Conservation (phyloP, 1,140 invertebrate species). For the Brachionus paranguensis region DNA sequence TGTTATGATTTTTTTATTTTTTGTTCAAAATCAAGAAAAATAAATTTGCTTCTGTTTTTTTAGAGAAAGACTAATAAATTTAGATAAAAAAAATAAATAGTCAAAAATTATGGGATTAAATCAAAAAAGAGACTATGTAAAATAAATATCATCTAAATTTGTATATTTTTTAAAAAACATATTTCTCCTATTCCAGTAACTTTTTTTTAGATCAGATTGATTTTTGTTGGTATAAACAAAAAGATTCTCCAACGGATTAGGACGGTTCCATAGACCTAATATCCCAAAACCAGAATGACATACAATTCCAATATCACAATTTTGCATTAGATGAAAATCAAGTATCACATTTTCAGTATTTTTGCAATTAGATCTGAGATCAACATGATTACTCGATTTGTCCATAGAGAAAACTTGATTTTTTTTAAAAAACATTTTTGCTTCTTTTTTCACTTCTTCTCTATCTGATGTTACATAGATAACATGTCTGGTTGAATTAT, state of each 20-base stretch:
- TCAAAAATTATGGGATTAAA: no score
- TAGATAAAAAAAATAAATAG: no score
- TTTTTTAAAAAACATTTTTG: no score
- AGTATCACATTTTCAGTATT: not conserved
- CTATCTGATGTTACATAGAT: not conserved
- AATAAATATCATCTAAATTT: no score
- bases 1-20: no score
- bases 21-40: no score
- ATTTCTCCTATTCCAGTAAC: no score
- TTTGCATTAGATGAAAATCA: slow-evolving; percentile 27
- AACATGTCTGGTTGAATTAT: not conserved
- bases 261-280: not conserved
- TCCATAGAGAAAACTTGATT: not conserved
- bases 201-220: not conserved
- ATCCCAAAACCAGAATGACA: slow-evolving; percentile 27
- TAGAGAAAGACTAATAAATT: no score
- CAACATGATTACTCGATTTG: not conserved
- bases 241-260: not conserved
- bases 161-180: no score
- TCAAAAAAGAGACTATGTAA: no score
- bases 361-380: not conserved
- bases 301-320: slow-evolving; percentile 31
- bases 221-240: slow-evolving; percentile 21
- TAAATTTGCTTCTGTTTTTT: no score
- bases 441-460: no score